Conservation (phyloP, 2,888 invertebrate genomes). For the Caenorhabditis drosophilae region DNA sequence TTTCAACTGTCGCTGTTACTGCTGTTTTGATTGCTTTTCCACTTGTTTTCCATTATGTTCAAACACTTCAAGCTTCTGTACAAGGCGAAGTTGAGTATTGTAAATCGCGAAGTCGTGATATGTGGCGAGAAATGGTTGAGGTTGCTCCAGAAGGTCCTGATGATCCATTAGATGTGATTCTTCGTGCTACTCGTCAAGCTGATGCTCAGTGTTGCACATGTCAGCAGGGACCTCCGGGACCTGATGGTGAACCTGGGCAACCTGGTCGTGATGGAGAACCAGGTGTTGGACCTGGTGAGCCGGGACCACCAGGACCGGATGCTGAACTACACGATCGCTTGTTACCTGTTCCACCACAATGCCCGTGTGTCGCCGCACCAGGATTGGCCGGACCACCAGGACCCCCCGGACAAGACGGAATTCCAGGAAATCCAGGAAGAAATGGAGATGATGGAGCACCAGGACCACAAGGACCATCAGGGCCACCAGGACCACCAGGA, state of each 20-base stretch:
- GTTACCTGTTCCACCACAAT: conserved; percentile 68
- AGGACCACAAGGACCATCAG: conserved; percentile 60
- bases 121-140: conserved; percentile 69
- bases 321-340: conserved; percentile 66
- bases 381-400: conserved; percentile 79
- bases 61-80: conserved; percentile 68
- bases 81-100: conserved; percentile 69
- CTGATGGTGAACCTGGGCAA: conserved; percentile 58
- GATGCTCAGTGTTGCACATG: conserved; percentile 68
- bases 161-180: conserved; percentile 53
- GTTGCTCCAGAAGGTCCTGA: conserved; percentile 58
- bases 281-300: conserved; percentile 61
- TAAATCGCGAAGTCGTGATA: conserved; percentile 64
- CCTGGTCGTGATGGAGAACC: conserved; percentile 59
- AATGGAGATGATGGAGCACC: conserved; percentile 58
- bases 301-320: conserved; percentile 65
- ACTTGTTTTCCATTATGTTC: conserved; percentile 69
- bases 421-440: conserved; percentile 61
- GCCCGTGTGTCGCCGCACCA: conserved; percentile 64
- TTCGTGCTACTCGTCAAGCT: conserved; percentile 63
- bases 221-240: conserved; percentile 61
- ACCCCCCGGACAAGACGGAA: conserved; percentile 60
- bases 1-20: conserved; percentile 66
- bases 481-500: conserved; percentile 62
- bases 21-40: conserved; percentile 68